Base-by-base conservation (phyloP, 1,140 invertebrate genomes). In the Drosophila melanica region DNA sequence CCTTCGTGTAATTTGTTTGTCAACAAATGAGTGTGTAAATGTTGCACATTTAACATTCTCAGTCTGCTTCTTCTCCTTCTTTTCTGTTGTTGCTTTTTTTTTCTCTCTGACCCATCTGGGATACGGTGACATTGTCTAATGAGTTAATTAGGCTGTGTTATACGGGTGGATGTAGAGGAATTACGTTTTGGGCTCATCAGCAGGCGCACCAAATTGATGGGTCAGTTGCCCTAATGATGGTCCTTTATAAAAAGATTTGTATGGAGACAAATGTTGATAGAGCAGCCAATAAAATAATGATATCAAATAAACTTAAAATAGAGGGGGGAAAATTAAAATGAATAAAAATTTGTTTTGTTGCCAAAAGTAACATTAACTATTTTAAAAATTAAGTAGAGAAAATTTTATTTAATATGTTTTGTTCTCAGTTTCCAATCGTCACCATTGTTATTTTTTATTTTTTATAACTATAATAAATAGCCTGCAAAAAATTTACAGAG, bases 11-110 rank as follows among this genome's bases (percentile, higher is more conserved):
- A 89, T 89, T 89, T 89, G 80, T 84, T 87, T 89, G 85, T 84
- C 80, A 84, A 80, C 85, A 89, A 89, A 89, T 89, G 79, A 89
- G 77, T 82, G 79, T 82, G 84, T 89, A 89, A 89, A 84, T 89
- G 84, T 69, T 70, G 66, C 66, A 60, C 85, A 89, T 89, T 89
- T 89, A 84, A 71, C 79, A 87, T 87, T 79, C 60, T 47, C 11
- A 27, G 53, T 55, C 39, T 33, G 12, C 35, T 20, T 30, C n/a
- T 39, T 58, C 18, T 48, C 55, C 41, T 51, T 50, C 6, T 33
- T 27, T 23, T 30, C 59, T 65, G 47, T 41, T 30, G 57, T 9
- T 35, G 42, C 57, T 50, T 45, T 41, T 64, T 16, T 14, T n/a
- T 23, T 23, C 2, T 37, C 14, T n/a, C 18, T 60, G 39, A 37